Percentiles rank a stretch among this genome's conserved stretches.
Conservation (phyloP, 2,888 invertebrate genomes). For the Trichogramma dendrolimi region DNA sequence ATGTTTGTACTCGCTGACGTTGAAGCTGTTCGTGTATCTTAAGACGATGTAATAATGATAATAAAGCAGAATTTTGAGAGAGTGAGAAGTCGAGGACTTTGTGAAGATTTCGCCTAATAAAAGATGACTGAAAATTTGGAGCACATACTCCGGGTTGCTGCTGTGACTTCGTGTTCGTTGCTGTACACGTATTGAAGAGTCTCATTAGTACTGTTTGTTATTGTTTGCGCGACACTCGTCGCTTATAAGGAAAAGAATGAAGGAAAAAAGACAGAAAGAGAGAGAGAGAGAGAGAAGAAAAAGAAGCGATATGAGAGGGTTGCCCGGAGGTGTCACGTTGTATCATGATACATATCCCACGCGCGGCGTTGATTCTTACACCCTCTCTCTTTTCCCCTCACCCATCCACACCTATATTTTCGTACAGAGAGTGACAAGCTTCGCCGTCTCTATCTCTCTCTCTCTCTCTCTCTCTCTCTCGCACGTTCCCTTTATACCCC, state of each 20-base stretch:
- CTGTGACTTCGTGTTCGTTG: neutral
- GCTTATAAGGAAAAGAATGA: constrained; percentile 8
- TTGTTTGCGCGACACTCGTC: constrained; percentile 47
- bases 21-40: no score
- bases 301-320: constrained; percentile 47
- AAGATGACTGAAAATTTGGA: constrained; percentile 19
- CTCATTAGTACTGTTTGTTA: constrained; percentile 53
- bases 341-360: constrained; percentile 36
- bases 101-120: constrained; percentile 20
- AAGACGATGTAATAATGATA: no score
- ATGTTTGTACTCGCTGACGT: no score
- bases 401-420: constrained; percentile 22
- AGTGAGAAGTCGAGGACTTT: constrained; percentile 4
- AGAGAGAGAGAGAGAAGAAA: constrained; percentile 33
- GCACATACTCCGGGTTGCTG: constrained; percentile 6
- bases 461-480: no score
- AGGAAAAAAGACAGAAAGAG: constrained; percentile 20
- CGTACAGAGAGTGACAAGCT: no score
- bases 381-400: constrained; percentile 33
- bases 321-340: constrained; percentile 51
- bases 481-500: no score
- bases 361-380: constrained; percentile 44
- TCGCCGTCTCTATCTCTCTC: no score
- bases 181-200: constrained; percentile 46
- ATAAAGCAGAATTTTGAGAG: constrained; percentile 1